Conservation (phyloP, 2,797 vertebrate genomes). For the Falco naumanni region DNA sequence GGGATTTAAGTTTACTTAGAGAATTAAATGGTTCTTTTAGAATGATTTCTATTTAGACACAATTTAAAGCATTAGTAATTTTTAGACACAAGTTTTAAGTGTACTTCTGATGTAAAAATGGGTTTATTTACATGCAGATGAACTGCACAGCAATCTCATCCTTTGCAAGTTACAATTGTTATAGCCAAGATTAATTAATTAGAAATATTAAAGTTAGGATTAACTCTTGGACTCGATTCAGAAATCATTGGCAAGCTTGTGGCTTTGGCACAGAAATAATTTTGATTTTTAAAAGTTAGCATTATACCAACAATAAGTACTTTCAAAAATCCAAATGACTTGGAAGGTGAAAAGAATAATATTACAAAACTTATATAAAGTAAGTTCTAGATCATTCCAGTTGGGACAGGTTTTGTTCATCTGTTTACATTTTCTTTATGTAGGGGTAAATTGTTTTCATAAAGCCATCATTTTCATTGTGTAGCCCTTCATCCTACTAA, state of each 20-base stretch:
- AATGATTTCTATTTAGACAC: constrained; percentile 58
- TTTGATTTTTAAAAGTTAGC: constrained; percentile 47
- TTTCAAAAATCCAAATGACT: not conserved
- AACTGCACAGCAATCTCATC: constrained; percentile 66
- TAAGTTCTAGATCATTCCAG: not conserved
- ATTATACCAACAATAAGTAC: not conserved
- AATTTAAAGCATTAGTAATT: constrained; percentile 62
- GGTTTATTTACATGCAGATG: constrained; percentile 73
- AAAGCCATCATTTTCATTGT: not conserved
- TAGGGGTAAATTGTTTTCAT: not conserved
- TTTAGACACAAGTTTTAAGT: constrained; percentile 63
- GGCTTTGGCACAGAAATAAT: constrained; percentile 30
- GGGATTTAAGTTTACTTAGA: not conserved
- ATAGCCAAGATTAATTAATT: constrained; percentile 79
- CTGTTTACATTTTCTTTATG: not conserved
- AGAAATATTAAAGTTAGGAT: constrained; percentile 78
- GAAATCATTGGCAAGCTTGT: constrained; percentile 68
- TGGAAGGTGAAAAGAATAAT: not conserved
- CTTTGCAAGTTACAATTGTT: constrained; percentile 65
- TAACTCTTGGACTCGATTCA: constrained; percentile 74
- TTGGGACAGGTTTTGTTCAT: not conserved
- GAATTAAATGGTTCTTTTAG: constrained; percentile 62
- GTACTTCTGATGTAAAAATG: constrained; percentile 65
- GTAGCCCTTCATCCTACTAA: not conserved
- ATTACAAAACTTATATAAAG: not conserved